phyloP scores from a whole-genome alignment of 1,140 invertebrate species.

The Papilio dardanus region DNA sequence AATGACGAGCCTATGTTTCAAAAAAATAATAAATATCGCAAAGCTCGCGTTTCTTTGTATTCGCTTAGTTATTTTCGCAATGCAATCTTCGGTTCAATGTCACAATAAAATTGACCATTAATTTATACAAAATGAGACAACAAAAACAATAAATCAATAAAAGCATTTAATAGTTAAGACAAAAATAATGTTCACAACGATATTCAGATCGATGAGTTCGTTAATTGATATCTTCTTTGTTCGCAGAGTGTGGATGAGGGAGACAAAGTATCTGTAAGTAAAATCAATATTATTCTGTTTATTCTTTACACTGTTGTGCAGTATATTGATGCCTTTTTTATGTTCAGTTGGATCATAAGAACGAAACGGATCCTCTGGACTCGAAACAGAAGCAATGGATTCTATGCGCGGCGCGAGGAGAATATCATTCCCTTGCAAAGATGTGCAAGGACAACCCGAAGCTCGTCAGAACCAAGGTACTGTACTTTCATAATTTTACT shows the following conservation, averaged over 20 bases:
- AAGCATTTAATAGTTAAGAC: neutral
- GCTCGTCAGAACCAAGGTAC: constrained; percentile 91
- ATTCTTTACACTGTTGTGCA: neutral
- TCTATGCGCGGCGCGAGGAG: constrained; percentile 89
- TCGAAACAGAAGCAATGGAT: constrained; percentile 93
- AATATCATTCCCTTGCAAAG: constrained; percentile 92
- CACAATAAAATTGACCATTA: neutral
- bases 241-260: constrained; percentile 87
- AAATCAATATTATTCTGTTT: constrained; percentile 1
- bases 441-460: constrained; percentile 91
- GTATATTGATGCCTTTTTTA: neutral
- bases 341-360: constrained; percentile 65
- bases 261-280: constrained; percentile 86
- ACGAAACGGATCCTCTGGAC: constrained; percentile 78
- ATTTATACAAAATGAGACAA: neutral
- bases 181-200: neutral
- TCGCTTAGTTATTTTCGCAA: neutral
- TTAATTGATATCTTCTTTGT: constrained; percentile 64
- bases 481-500: constrained; percentile 42
- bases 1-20: constrained; percentile 42
- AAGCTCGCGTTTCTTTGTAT: constrained; percentile 27
- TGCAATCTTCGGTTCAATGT: constrained; percentile 15
- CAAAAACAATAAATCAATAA: neutral
- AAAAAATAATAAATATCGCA: constrained; percentile 33
- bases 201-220: neutral